These are phyloP conservation scores for Steinernema scapterisci DNA, from an alignment of 2,888 invertebrate species.

Conservation along the genomic window DNA sequence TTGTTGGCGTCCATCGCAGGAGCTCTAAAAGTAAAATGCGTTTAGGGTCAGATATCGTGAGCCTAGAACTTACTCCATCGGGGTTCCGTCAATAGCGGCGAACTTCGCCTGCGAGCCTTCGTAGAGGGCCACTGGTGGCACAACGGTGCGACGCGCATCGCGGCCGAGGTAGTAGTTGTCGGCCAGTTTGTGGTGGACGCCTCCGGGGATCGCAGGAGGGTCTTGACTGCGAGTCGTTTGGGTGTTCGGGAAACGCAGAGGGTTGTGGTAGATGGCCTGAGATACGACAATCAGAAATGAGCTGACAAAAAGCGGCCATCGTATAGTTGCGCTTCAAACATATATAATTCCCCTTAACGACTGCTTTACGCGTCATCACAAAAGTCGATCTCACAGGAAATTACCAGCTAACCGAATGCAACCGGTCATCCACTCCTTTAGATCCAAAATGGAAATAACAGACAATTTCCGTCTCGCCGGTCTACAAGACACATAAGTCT, in stretches of 20 bases:
- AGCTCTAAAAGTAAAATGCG: conserved; percentile 37
- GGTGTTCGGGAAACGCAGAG: conserved; percentile 61
- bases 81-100: conserved; percentile 23
- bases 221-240: conserved; percentile 77
- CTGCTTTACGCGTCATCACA: too few species aligned
- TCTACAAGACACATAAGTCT: too few species aligned
- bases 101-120: not conserved
- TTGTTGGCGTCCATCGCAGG: conserved; percentile 48
- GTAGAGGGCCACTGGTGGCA: conserved; percentile 73
- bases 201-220: conserved; percentile 77
- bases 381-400: too few species aligned
- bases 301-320: not conserved
- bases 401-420: too few species aligned
- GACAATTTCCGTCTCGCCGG: too few species aligned
- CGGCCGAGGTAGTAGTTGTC: conserved; percentile 83
- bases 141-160: conserved; percentile 81
- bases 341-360: too few species aligned
- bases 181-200: conserved; percentile 81
- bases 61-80: conserved; percentile 34
- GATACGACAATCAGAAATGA: conserved; percentile 28
- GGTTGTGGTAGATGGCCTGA: conserved; percentile 55
- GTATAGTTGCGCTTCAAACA: too few species aligned
- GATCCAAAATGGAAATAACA: too few species aligned
- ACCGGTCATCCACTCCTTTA: too few species aligned
- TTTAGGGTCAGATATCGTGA: not conserved